Evolutionary conservation across 2,113 vertebrate species (phyloP), one percentile per base, ranked within the genome.

Genomic region (Toxotes jaculatrix): DNA sequence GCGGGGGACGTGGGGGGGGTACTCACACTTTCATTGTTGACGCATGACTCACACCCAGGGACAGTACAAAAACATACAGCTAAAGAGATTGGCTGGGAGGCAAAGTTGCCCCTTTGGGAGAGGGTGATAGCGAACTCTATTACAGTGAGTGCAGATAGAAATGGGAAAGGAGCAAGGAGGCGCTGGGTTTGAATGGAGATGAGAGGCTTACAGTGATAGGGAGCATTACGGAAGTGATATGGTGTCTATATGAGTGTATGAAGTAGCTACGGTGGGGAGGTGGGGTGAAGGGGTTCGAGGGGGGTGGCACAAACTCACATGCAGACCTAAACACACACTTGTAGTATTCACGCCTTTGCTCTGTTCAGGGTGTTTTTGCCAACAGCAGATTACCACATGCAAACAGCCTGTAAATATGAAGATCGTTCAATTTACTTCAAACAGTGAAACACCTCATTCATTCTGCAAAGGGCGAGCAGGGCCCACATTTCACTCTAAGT

Each of bases 1-100:
- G 27, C 27, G 27, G 60, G 43, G 70, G 43, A 17, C 34, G 16
- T 10, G 60, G 14, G 8, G 47, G 9, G 5, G 13, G 23, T 43
- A 45, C 57, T 83, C 77, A 38, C 67, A 68, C 70, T 69, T 79
- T 79, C 82, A 80, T 82, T 66, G 66, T 79, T 91, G 92, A 93
- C 92, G 91, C 75, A 16, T 87, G 90, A 90, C 88, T 89, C 74
- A 45, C 90, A 83, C 57, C 63, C 31, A 71, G 85, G 87, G 84
- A 92, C 76, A 13, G 78, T 53, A 79, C 73, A 56, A 89, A 87
- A 86, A 87, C 74, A 85, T 61, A 77, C 77, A 65, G 83, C 86
- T 85, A 85, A 84, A 87, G 82, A 90, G 86, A 93, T 87, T 92
- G 87, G 80, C 88, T 87, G 17, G 77, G 68, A 89, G 86, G 87